These are phyloP conservation scores for Pollenia angustigena DNA, from an alignment of 2,888 invertebrate species.

Conservation along the genomic window DNA sequence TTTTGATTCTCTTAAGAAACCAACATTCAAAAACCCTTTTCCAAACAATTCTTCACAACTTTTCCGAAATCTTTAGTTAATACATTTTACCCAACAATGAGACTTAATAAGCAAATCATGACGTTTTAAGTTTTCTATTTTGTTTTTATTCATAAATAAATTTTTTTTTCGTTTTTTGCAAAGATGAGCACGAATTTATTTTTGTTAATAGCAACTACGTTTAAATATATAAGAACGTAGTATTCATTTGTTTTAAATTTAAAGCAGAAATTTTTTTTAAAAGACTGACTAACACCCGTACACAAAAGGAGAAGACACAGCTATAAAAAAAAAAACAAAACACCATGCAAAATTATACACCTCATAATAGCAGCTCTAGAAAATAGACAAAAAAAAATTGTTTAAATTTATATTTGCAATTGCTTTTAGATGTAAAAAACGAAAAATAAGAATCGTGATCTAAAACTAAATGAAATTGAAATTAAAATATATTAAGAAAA, in stretches of 20 bases:
- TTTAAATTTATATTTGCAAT: constrained; percentile 28
- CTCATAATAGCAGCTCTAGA: constrained; percentile 46
- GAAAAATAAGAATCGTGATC: constrained; percentile 57
- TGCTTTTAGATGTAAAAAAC: constrained; percentile 1
- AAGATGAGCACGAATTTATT: constrained; percentile 71
- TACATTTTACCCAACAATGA: too few species aligned
- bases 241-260: constrained; percentile 56
- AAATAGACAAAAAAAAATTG: constrained; percentile 23
- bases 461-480: constrained; percentile 62
- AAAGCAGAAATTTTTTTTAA: constrained; percentile 17
- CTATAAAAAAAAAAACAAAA: constrained; percentile 14
- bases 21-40: too few species aligned
- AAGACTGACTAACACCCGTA: constrained; percentile 24
- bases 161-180: constrained; percentile 38
- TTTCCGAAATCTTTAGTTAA: too few species aligned
- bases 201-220: constrained; percentile 22
- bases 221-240: constrained; percentile 29
- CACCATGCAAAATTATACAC: constrained; percentile 27
- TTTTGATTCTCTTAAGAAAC: too few species aligned
- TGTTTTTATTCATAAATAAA: constrained; percentile 39
- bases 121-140: constrained; percentile 60
- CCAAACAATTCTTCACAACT: too few species aligned
- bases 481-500: constrained; percentile 52
- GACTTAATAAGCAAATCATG: constrained; percentile 67
- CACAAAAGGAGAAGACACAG: constrained; percentile 25